These are phyloP conservation scores for Trachymyrmex cornetzi DNA, from an alignment of 1,140 invertebrate species.

Conservation along the genomic window DNA sequence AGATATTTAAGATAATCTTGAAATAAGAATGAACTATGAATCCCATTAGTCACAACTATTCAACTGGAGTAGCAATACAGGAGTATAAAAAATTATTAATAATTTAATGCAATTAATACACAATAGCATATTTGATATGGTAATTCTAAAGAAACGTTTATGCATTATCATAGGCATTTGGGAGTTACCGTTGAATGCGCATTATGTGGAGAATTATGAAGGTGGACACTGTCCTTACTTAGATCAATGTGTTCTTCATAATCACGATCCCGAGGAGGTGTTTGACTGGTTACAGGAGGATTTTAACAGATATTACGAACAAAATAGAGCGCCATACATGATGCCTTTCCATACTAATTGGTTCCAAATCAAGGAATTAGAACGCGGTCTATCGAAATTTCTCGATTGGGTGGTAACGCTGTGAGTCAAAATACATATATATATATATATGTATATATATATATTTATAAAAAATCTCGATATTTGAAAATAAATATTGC, in stretches of 20 bases:
- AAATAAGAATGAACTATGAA: no score
- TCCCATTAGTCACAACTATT: not conserved
- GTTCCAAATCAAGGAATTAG: conserved; percentile 96
- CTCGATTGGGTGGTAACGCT: conserved; percentile 92
- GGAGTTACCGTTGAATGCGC: conserved; percentile 97
- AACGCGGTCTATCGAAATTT: conserved; percentile 95
- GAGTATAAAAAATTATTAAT: not conserved
- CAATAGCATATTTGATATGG: not conserved
- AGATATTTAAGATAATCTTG: no score
- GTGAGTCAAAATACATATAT: conserved; percentile 87
- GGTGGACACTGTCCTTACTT: conserved; percentile 97
- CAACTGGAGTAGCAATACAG: not conserved
- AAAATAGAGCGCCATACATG: conserved; percentile 96
- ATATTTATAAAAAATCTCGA: not conserved
- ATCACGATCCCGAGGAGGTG: conserved; percentile 94
- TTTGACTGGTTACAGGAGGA: conserved; percentile 97
- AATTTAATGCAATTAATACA: not conserved
- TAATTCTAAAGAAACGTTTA: conserved; percentile 41
- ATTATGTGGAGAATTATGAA: conserved; percentile 95
- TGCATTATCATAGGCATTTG: conserved; percentile 91
- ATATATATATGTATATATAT: not conserved
- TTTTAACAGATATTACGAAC: conserved; percentile 94
- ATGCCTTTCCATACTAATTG: conserved; percentile 98
- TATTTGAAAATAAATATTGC: conserved; percentile 31
- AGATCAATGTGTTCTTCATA: conserved; percentile 97